A percentile compares a stretch with the other conserved stretches of the same genome.
Conservation (phyloP, 2,888 invertebrate genomes). For the Mesoligia furuncula region DNA sequence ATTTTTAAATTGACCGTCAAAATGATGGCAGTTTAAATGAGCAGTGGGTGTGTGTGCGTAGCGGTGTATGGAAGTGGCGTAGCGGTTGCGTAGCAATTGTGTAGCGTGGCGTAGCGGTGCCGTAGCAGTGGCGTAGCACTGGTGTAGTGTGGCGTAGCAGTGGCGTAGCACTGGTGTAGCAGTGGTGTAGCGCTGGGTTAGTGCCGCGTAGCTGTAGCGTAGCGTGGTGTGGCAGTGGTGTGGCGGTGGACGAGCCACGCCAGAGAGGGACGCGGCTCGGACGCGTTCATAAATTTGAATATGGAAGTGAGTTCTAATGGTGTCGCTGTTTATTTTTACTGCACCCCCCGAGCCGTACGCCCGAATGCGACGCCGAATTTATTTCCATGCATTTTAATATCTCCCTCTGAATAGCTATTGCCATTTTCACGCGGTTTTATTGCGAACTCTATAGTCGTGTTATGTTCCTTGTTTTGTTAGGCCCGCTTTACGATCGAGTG, state of each 20-base stretch:
- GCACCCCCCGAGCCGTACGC: conserved; percentile 89
- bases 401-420: conserved; percentile 90
- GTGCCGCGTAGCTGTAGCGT: conserved; percentile 56
- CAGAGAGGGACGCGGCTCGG: conserved; percentile 74
- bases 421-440: conserved; percentile 90
- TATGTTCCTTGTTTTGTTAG: conserved; percentile 84
- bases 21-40: conserved; percentile 83
- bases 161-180: conserved; percentile 30
- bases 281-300: conserved; percentile 90
- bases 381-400: conserved; percentile 91
- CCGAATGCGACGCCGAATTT: conserved; percentile 91
- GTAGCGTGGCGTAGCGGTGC: conserved; percentile 33
- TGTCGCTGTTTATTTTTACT: conserved; percentile 91
- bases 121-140: conserved; percentile 34
- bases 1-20: conserved; percentile 86
- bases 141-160: conserved; percentile 16
- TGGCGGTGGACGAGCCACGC: conserved; percentile 67
- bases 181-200: conserved; percentile 56
- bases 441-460: conserved; percentile 83
- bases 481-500: conserved; percentile 82
- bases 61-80: conserved; percentile 19
- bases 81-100: conserved; percentile 34
- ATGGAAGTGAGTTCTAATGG: conserved; percentile 91
- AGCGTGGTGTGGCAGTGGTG: conserved; percentile 58
- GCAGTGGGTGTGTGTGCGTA: conserved; percentile 70